These are phyloP conservation scores for Proterorhinus semilunaris DNA, from an alignment of 2,113 vertebrate genomes.

Conservation along the genomic window DNA sequence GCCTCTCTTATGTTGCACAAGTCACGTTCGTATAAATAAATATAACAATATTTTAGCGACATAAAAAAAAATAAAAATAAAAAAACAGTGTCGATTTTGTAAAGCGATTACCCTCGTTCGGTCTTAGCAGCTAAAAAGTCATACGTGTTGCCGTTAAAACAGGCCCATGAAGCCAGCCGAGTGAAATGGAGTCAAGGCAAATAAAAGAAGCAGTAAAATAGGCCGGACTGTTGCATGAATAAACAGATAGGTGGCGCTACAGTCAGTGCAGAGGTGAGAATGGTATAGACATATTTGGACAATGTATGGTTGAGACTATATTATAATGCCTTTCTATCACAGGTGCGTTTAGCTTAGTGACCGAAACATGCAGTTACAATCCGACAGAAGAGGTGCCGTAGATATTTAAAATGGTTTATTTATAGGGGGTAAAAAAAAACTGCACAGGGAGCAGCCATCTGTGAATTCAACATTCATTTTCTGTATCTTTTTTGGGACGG, in stretches of 20 bases:
- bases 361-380: conserved; percentile 68
- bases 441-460: conserved; percentile 61
- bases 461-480: conserved; percentile 59
- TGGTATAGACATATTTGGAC: conserved; percentile 23
- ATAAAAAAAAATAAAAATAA: conserved; percentile 69
- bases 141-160: conserved; percentile 4
- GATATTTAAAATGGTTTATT: conserved; percentile 46
- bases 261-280: conserved; percentile 45
- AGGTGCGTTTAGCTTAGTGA: conserved; percentile 47
- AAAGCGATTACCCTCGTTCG: conserved; percentile 25
- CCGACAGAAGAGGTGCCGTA: conserved; percentile 50
- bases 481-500: conserved; percentile 17
- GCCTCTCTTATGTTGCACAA: conserved; percentile 24
- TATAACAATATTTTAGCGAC: conserved; percentile 74
- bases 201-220: conserved; percentile 36
- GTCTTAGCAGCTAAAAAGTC: conserved; percentile 11
- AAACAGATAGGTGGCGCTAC: conserved; percentile 42
- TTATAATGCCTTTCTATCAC: conserved; percentile 49
- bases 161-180: conserved; percentile 13
- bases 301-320: conserved; percentile 44
- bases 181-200: background rate
- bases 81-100: conserved; percentile 65
- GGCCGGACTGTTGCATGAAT: conserved; percentile 31
- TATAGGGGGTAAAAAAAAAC: conserved; percentile 41
- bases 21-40: conserved; percentile 72